phyloP scores from a whole-genome alignment of 2,888 invertebrate genomes.

The Orthosia cruda region DNA sequence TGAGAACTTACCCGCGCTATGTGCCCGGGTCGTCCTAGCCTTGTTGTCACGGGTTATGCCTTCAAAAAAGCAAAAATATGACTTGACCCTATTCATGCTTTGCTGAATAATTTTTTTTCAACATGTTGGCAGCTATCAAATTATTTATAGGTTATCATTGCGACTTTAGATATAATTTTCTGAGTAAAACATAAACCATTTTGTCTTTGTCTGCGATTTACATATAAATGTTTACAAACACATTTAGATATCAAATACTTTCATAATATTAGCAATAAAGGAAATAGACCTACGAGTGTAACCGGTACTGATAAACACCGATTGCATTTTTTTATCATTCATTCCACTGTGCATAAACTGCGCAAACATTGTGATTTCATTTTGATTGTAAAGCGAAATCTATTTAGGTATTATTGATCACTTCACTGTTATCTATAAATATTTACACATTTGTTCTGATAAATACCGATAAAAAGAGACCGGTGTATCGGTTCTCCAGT shows the following conservation, averaged over 20 bases:
- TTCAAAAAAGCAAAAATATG: background rate
- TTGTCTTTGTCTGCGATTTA: background rate
- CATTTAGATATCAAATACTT: no score
- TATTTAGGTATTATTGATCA: background rate
- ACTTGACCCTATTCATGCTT: conserved; percentile 1
- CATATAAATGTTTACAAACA: background rate
- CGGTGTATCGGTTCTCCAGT: background rate
- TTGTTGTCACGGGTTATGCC: conserved; percentile 3
- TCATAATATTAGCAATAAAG: no score
- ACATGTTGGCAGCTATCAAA: background rate
- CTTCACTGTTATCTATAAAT: background rate
- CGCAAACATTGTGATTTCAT: no score
- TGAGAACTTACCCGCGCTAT: conserved; percentile 1
- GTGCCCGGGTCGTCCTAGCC: background rate
- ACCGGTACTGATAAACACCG: no score
- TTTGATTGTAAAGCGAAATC: background rate
- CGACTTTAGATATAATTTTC: background rate
- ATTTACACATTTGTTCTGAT: background rate
- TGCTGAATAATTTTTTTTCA: background rate
- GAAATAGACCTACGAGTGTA: no score
- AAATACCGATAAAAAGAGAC: background rate
- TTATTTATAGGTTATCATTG: no score
- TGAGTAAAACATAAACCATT: background rate
- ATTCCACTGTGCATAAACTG: background rate
- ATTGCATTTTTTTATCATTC: no score